Base-by-base conservation (phyloP, 2,888 invertebrate genomes). In the Teleiodes luculella region DNA sequence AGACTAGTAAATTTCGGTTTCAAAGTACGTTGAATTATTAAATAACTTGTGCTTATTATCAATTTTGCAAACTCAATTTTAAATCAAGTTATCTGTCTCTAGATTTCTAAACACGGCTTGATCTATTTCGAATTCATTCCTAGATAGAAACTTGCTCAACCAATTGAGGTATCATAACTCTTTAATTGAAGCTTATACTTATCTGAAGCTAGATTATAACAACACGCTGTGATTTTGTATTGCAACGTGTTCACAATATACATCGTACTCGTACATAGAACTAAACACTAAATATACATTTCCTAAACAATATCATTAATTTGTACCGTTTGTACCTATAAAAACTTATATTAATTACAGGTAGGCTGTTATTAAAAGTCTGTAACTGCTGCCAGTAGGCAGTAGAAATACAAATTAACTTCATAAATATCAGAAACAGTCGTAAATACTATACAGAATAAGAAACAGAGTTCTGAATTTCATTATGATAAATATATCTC, bases 301-400 rank as follows among this genome's bases (percentile, higher is more conserved):
- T n/a, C n/a, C n/a, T n/a, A n/a, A n/a, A n/a, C n/a, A n/a, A n/a
- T n/a, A n/a, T n/a, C n/a, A n/a, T n/a, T n/a, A n/a, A n/a, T n/a
- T 6, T 33, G 3, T 3, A 33, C 33, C 33, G n/a, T 6, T 33
- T 33, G n/a, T 5, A 33, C 33, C 33, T n/a, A n/a, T n/a, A n/a
- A n/a, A n/a, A 20, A 60, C 69, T 74, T 75, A 71, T 80, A 80
- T 80, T 79, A 80, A 82, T 80, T 78, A 80, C 68, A 68, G 65
- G 68, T 68, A 62, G 66, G 67, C 65, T 63, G 64, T 67, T 71
- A 76, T 72, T 70, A 70, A 76, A 82, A 80, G 67, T 81, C 82
- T 67, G 61, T 57, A 70, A 72, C 67, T 71, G 77, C 76, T 72
- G 65, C 71, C 79, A 82, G 75, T 78, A 80, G 78, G 70, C 67